These are phyloP conservation scores for Diplolepis rosae DNA, from an alignment of 2,888 invertebrate genomes.

Conservation along the genomic window DNA sequence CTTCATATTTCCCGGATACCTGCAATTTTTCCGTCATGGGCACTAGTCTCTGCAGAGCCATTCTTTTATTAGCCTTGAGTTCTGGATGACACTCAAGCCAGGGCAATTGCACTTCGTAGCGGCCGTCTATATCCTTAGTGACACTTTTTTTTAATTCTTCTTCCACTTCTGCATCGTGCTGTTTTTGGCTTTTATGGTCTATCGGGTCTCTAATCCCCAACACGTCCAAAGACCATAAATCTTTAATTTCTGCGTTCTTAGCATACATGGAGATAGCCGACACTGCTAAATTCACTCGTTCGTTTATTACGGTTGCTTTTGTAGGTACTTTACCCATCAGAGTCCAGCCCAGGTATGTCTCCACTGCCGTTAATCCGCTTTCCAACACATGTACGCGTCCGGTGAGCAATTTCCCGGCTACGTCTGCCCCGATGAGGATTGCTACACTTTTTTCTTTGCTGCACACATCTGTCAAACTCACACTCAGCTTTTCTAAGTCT, in stretches of 20 bases:
- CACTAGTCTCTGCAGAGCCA: no score
- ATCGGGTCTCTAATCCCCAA: no score
- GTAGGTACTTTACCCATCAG: conserved; percentile 46
- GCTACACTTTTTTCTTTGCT: conserved; percentile 39
- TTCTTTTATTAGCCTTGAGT: no score
- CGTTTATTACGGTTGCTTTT: no score
- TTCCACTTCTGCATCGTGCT: no score
- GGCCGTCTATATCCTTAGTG: no score
- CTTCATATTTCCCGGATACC: conserved; percentile 42
- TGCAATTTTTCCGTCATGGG: conserved; percentile 48
- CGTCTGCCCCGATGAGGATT: conserved; percentile 50
- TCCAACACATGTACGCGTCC: conserved; percentile 29
- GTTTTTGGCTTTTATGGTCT: not conserved
- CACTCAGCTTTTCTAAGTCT: conserved; percentile 21
- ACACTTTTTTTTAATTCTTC: no score
- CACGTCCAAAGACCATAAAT: conserved; percentile 60
- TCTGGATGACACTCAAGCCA: no score
- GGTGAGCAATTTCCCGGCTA: conserved; percentile 53
- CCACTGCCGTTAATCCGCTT: conserved; percentile 49
- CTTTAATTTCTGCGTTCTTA: conserved; percentile 43
- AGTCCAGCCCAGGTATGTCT: conserved; percentile 51
- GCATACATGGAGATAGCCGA: not conserved
- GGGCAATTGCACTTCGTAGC: no score
- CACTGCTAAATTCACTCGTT: not conserved
- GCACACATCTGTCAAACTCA: conserved; percentile 31